These are phyloP conservation scores for Ectemnius lituratus DNA, from an alignment of 2,888 invertebrate genomes.

Conservation along the genomic window DNA sequence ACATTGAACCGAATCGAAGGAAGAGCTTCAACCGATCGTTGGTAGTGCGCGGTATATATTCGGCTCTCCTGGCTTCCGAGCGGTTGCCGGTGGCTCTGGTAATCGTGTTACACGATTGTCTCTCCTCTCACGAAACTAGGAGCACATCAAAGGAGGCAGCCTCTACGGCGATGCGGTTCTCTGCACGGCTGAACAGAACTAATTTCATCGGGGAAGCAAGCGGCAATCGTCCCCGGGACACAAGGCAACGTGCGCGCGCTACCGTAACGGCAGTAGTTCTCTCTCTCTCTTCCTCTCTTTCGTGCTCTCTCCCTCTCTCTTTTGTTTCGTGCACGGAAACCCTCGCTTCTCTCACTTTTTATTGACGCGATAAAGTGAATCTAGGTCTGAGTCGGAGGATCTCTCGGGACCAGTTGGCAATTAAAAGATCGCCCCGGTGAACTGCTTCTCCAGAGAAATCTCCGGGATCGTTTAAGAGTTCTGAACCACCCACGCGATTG, in stretches of 20 bases:
- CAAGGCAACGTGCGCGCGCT: slow-evolving; percentile 22
- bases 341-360: too few relatives aligned
- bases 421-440: too few relatives aligned
- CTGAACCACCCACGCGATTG: too few relatives aligned
- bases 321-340: slow-evolving; percentile 8
- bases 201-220: slow-evolving; percentile 45
- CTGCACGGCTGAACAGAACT: slow-evolving; percentile 53
- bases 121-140: slow-evolving; percentile 48
- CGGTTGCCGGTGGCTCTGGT: slow-evolving; percentile 27
- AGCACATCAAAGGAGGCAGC: slow-evolving; percentile 55
- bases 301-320: neutral
- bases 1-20: slow-evolving; percentile 39
- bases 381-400: too few relatives aligned
- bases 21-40: slow-evolving; percentile 2
- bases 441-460: too few relatives aligned
- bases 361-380: too few relatives aligned
- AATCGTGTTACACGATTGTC: slow-evolving; percentile 59
- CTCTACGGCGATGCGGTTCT: slow-evolving; percentile 51
- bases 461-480: too few relatives aligned
- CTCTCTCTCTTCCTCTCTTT: neutral
- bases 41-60: too few relatives aligned
- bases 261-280: slow-evolving; percentile 12
- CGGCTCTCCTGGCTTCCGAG: too few relatives aligned
- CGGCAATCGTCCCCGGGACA: slow-evolving; percentile 46
- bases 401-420: too few relatives aligned